phyloP scores from a whole-genome alignment of 2,888 invertebrate genomes.

The Amblyteles armatorius region DNA sequence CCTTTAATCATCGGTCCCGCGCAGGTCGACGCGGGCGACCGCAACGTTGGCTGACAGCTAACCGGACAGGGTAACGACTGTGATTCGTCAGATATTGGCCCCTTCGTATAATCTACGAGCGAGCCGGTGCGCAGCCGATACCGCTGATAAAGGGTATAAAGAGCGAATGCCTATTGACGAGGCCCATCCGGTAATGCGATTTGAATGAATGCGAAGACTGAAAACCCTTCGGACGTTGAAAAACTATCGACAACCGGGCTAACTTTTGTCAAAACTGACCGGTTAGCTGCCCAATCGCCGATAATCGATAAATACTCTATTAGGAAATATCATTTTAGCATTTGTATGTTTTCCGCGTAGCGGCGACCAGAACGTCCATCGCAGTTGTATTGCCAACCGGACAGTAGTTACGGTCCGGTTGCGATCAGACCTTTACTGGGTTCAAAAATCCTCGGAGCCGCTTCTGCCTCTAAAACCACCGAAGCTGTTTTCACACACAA shows the following conservation, averaged over 20 bases:
- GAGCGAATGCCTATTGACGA: constrained; percentile 1
- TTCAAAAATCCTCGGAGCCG: neutral
- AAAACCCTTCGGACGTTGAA: neutral
- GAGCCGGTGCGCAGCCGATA: constrained; percentile 20
- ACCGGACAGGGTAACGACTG: constrained; percentile 57
- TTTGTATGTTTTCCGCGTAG: neutral
- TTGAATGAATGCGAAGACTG: neutral
- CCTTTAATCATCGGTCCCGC: neutral
- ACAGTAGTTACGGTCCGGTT: neutral
- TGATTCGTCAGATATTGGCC: constrained; percentile 57
- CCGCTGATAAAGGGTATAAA: constrained; percentile 35
- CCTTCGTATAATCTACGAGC: constrained; percentile 48
- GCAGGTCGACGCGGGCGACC: constrained; percentile 47
- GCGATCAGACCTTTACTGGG: neutral
- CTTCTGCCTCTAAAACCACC: neutral
- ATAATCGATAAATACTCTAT: neutral
- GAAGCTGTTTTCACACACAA: neutral
- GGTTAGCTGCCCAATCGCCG: neutral
- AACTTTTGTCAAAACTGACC: neutral
- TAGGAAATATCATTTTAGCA: neutral
- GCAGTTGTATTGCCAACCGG: neutral
- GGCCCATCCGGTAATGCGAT: neutral
- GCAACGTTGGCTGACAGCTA: constrained; percentile 53
- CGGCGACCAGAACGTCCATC: neutral
- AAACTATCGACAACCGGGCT: neutral